Evolutionary conservation across 2,888 invertebrate species (phyloP).

Genomic region (Sesamia inferens): DNA sequence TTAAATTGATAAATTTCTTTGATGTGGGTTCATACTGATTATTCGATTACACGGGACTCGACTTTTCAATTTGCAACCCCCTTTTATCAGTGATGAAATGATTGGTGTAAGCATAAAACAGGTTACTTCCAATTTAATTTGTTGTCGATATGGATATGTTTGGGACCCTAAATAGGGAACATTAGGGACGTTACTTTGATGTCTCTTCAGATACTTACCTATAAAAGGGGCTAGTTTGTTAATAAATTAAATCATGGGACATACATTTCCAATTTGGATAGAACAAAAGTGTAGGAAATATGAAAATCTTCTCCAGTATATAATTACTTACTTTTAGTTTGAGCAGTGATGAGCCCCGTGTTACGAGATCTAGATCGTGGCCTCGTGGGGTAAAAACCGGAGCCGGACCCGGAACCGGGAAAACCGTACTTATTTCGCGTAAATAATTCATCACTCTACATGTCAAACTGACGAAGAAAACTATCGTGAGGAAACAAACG

Average conservation of each 20-base stretch:
- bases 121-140: constrained; percentile 64
- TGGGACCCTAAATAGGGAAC: constrained; percentile 16
- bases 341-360: no score
- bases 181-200: constrained; percentile 32
- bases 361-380: not conserved
- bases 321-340: no score
- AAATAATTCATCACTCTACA: no score
- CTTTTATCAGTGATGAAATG: constrained; percentile 77
- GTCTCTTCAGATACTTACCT: not conserved
- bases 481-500: not conserved
- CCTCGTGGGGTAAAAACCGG: not conserved
- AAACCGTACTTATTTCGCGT: not conserved
- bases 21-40: constrained; percentile 82
- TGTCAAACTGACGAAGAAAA: not conserved
- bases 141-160: constrained; percentile 30
- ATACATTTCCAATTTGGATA: constrained; percentile 24
- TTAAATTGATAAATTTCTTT: constrained; percentile 83
- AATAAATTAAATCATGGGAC: constrained; percentile 36
- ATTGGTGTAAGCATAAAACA: constrained; percentile 75
- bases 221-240: constrained; percentile 26
- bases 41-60: constrained; percentile 85
- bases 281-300: not conserved
- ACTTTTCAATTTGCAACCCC: constrained; percentile 86
- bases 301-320: not conserved
- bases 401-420: no score